Evolutionary conservation across 2,888 invertebrate genomes (phyloP).

Genomic region (Pantelozetes paolii): DNA sequence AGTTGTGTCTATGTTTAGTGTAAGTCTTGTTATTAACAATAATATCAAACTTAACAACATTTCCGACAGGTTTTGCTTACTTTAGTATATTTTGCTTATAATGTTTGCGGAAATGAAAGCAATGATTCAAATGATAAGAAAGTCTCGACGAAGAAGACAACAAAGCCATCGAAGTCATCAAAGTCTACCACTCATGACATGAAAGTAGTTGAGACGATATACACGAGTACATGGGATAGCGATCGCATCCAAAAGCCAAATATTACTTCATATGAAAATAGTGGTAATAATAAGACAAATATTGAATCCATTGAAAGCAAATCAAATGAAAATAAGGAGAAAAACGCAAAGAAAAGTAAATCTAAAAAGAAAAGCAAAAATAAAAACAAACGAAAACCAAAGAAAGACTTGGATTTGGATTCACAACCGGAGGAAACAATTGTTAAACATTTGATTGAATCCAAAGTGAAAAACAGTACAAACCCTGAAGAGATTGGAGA

Average conservation of each 20-base stretch:
- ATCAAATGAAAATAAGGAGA: neutral
- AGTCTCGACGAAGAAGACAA: neutral
- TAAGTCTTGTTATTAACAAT: neutral
- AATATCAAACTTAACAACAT: neutral
- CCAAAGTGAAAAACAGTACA: neutral
- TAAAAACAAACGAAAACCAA: neutral
- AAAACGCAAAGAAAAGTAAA: neutral
- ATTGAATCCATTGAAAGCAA: neutral
- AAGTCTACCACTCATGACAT: slow-evolving; percentile 20
- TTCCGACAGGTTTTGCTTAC: neutral
- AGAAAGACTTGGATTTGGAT: neutral
- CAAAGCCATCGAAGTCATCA: neutral
- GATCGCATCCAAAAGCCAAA: slow-evolving; percentile 24
- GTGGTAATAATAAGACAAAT: neutral
- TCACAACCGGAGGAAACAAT: neutral
- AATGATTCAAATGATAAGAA: neutral
- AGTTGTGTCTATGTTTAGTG: neutral
- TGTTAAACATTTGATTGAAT: too few relatives aligned
- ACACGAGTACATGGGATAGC: slow-evolving; percentile 21
- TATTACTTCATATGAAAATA: neutral
- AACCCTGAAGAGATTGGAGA: neutral
- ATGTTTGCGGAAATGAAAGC: neutral
- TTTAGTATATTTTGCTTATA: neutral
- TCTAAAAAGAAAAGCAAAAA: slow-evolving; percentile 4
- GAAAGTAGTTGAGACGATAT: slow-evolving; percentile 18